phyloP scores from a whole-genome alignment of 2,888 invertebrate species.

The Oscheius sp. region DNA sequence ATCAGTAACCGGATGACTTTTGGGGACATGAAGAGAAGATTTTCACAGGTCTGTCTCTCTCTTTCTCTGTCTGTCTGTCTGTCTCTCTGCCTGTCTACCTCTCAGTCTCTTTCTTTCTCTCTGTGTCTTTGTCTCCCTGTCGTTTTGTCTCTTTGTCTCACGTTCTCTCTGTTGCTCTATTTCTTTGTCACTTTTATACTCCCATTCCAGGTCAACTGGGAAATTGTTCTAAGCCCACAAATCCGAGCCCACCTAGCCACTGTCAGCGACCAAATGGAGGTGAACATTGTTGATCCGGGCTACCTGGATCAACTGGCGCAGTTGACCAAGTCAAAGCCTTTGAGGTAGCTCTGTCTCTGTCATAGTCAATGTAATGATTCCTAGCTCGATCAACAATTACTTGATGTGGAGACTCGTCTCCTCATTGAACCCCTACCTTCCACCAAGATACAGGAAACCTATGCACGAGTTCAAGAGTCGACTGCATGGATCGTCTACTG shows the following conservation, averaged over 20 bases:
- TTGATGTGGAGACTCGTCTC: constrained; percentile 66
- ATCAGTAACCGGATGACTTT: constrained; percentile 58
- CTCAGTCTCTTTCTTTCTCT: too few species aligned
- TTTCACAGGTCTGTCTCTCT: constrained; percentile 41
- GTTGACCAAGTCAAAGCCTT: constrained; percentile 45
- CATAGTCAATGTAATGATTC: background rate
- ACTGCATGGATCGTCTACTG: constrained; percentile 52
- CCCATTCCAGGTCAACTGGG: constrained; percentile 58
- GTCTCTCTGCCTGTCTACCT: too few species aligned
- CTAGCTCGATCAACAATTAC: constrained; percentile 63
- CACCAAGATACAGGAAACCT: constrained; percentile 53
- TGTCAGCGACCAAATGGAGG: constrained; percentile 52
- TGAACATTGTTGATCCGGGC: constrained; percentile 61
- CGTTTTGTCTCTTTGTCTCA: too few species aligned
- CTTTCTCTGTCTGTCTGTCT: background rate
- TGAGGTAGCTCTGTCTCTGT: constrained; percentile 18
- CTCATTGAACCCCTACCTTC: constrained; percentile 60
- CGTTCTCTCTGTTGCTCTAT: too few species aligned
- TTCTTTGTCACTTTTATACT: too few species aligned
- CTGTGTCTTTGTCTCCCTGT: too few species aligned
- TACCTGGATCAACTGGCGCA: constrained; percentile 57
- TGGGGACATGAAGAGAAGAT: constrained; percentile 58
- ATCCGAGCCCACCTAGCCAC: constrained; percentile 48
- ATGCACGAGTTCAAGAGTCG: constrained; percentile 51
- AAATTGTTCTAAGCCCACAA: constrained; percentile 57